Base-by-base conservation (phyloP, 2,113 vertebrate genomes). In the Psettodes erumei region DNA sequence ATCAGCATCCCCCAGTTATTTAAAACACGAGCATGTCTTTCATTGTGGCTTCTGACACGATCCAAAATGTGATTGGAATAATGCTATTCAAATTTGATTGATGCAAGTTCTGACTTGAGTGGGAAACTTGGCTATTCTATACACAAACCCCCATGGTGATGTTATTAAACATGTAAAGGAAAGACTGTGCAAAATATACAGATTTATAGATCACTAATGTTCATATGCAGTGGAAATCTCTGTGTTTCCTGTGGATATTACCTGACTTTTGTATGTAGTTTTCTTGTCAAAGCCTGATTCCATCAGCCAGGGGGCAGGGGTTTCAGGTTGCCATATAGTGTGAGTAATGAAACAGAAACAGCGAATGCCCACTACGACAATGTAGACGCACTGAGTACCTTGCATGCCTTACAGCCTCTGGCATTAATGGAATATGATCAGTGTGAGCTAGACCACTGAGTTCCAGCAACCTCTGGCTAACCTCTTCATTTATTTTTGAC, bases 41-140 rank as follows among this genome's bases (percentile, higher is more conserved):
- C 90, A 95, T 94, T 78, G 93, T 90, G 92, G 94, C 87, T 93
- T 94, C 86, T 95, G 94, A 94, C 95, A 95, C 94, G 95, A 93
- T 94, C 94, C 91, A 92, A 95, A 95, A 94, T 92, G 81, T 83
- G 89, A 94, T 90, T 86, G 92, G 95, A 95, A 96, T 95, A 95
- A 85, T 93, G 83, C 86, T 87, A 84, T 94, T 91, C 87, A 86
- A 78, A 69, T 87, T 93, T 93, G 94, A 93, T 92, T 88, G 90
- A 90, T 94, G 90, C 91, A 82, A 94, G 90, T 93, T 92, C 88
- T 76, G 84, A 93, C 87, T 92, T 89, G 88, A 88, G 85, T 81
- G 78, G 93, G 84, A 88, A 94, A 90, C 80, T 91, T 93, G 84
- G 82, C 88, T 88, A 93, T 94, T 93, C 90, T 90, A 90, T 90